Evolutionary conservation across 2,888 invertebrate species (phyloP).

Genomic region (Tridacna crocea): DNA sequence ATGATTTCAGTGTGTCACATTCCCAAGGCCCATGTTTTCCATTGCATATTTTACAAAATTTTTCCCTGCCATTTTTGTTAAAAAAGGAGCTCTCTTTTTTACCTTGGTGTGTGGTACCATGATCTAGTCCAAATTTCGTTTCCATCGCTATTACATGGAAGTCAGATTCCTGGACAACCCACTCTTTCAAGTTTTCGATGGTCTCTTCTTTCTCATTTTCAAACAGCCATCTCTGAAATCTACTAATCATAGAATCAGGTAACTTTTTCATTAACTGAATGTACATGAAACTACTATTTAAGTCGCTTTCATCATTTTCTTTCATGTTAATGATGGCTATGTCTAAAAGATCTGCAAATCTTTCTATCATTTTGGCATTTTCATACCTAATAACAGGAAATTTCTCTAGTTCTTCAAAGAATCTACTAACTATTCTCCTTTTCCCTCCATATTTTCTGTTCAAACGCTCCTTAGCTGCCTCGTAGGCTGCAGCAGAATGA

Average conservation of each 20-base stretch:
- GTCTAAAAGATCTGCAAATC: too few species aligned
- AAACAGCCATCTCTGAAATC: slow-evolving; percentile 35
- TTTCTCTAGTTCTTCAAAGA: too few species aligned
- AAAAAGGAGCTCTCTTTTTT: neutral
- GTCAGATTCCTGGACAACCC: slow-evolving; percentile 27
- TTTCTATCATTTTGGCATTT: slow-evolving; percentile 12
- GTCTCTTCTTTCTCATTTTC: slow-evolving; percentile 28
- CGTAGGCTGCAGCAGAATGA: too few species aligned
- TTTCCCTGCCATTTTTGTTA: neutral
- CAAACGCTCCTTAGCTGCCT: too few species aligned
- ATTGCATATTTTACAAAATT: slow-evolving; percentile 22
- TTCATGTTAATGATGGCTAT: too few species aligned
- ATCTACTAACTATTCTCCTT: too few species aligned
- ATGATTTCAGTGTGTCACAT: too few species aligned
- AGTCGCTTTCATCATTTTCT: neutral
- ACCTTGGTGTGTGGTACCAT: neutral
- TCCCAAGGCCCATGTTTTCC: slow-evolving; percentile 27
- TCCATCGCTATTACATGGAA: slow-evolving; percentile 29
- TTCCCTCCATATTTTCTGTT: too few species aligned
- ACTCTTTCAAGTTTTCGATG: too few species aligned
- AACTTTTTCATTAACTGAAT: slow-evolving; percentile 20
- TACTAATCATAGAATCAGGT: slow-evolving; percentile 33
- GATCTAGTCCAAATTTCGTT: slow-evolving; percentile 13
- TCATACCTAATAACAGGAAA: too few species aligned
- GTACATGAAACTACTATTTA: slow-evolving; percentile 20